Evolutionary conservation across 2,113 vertebrate species (phyloP), one percentile per base, ranked within the genome.

Genomic region (Cephalopterus ornatus): DNA sequence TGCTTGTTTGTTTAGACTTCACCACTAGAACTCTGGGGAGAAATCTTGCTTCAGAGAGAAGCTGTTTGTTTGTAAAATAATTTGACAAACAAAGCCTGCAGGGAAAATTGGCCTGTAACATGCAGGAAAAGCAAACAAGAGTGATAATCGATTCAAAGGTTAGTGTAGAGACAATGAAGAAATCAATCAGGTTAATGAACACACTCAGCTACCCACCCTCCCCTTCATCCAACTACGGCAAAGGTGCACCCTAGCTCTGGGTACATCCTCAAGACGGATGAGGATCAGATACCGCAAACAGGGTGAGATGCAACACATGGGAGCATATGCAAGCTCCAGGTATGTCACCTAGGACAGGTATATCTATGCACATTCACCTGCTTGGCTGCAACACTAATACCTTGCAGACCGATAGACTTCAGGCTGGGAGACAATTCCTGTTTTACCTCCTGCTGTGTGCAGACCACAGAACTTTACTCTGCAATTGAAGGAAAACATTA

Each of bases 391-490:
- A 27, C 33, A 44, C 21, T 27, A 59, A 7, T 2, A 52, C 26
- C 41, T 32, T 50, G 58, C 35, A 66, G 50, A 53, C 2, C 14
- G 33, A 52, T 44, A 50, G 63, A 39, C 24, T 70, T 41, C 14
- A 72, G 62, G 49, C 20, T 0, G 0, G 41, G 8, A 75, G n/a
- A 11, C 0, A 3, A 44, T 0, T 2, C 56, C 61, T 33, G 1
- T 33, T 46, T 61, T 37, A 37, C 32, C 18, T 47, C 21, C 9
- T 8, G 3, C 26, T 26, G 59, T 13, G 42, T 68, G 24, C 16
- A 56, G 26, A 30, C 2, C 50, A 26, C 39, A 58, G 26, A 44
- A 62, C 15, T 79, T 62, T 32, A 56, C 24, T 30, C 24, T 11
- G 26, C n/a, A 76, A 33, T 4, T 44, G 58, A 75, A 79, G 33